phyloP scores from a whole-genome alignment of 1,140 invertebrate genomes.

The Caenorhabditis elegans region WBcel235 BX284604.4:8259001-8259500 shows the following conservation, averaged over 20 bases:
- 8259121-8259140: too few relatives aligned
- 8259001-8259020: too few relatives aligned
- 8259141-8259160: too few relatives aligned
- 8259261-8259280: background rate
- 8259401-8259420: background rate
- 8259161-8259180: too few relatives aligned
- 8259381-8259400: background rate
- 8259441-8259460: background rate
- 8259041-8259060: too few relatives aligned
- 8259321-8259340: background rate
- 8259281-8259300: slow-evolving; percentile 10
- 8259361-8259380: background rate
- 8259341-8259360: background rate
- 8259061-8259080: too few relatives aligned
- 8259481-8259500: background rate
- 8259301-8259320: background rate
- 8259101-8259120: too few relatives aligned
- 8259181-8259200: too few relatives aligned
- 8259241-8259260: background rate
- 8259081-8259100: too few relatives aligned
- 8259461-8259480: background rate
- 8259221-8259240: too few relatives aligned
- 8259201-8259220: too few relatives aligned
- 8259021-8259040: too few relatives aligned
- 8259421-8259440: background rate